phyloP scores from a whole-genome alignment of 2,888 invertebrate genomes.

The Fragum sueziense region DNA sequence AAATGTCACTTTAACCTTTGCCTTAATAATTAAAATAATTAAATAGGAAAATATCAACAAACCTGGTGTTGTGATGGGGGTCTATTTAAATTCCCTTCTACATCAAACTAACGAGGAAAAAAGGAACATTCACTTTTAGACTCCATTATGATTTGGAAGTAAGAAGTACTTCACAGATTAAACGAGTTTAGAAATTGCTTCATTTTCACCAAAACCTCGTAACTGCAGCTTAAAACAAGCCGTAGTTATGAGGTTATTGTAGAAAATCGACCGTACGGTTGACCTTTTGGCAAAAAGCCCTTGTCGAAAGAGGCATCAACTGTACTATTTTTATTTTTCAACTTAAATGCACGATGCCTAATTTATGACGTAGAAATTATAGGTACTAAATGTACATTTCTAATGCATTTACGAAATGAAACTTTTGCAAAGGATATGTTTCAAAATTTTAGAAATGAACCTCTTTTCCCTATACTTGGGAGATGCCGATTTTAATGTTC shows the following conservation, averaged over 20 bases:
- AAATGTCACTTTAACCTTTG: background rate
- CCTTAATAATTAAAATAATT: background rate
- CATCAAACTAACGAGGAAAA: background rate
- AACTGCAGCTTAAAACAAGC: background rate
- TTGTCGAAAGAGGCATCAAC: too few species aligned
- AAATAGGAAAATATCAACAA: background rate
- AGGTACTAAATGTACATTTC: too few species aligned
- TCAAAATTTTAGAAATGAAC: too few species aligned
- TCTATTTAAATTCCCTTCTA: background rate
- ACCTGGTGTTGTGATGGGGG: background rate
- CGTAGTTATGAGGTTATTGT: background rate
- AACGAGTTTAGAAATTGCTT: background rate
- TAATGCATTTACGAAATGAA: too few species aligned
- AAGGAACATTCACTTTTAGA: background rate
- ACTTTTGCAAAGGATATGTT: too few species aligned
- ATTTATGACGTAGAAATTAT: too few species aligned
- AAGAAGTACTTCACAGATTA: background rate
- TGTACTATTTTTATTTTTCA: too few species aligned
- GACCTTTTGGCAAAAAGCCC: too few species aligned
- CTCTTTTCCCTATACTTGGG: background rate
- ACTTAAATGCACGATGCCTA: too few species aligned
- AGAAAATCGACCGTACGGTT: background rate
- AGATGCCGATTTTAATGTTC: background rate
- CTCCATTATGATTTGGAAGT: background rate
- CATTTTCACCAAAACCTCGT: background rate